phyloP scores from a whole-genome alignment of 2,113 vertebrate species.

The Mustela nigripes region DNA sequence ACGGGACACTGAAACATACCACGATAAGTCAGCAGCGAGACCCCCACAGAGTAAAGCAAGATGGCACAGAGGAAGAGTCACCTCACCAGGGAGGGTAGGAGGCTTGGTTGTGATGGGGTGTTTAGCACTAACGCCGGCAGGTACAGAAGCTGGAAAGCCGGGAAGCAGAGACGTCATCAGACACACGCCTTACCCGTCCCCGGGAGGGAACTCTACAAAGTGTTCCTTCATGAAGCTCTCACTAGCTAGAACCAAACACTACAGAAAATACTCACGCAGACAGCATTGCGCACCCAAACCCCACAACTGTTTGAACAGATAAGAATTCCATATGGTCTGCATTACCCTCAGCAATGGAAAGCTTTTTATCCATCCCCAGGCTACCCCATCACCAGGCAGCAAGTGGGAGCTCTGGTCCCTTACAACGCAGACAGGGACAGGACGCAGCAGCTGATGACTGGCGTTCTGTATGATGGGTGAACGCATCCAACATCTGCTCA shows the following conservation, averaged over 20 bases:
- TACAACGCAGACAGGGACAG: not conserved
- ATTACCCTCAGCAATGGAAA: not conserved
- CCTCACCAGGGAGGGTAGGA: rapidly evolving
- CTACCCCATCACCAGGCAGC: not conserved
- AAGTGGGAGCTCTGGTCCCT: not conserved
- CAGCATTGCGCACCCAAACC: not conserved
- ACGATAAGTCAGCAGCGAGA: not conserved
- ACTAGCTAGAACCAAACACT: not conserved
- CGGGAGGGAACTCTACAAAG: not conserved
- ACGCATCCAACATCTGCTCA: not conserved
- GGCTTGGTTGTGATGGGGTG: not conserved
- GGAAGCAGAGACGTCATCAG: not conserved
- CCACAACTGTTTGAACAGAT: not conserved
- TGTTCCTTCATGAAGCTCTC: not conserved
- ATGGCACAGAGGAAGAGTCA: not conserved
- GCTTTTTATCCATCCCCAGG: not conserved
- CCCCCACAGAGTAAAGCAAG: not conserved
- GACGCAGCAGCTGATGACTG: not conserved
- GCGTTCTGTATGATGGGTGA: not conserved
- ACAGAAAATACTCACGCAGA: not conserved
- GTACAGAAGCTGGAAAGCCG: not conserved
- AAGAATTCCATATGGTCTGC: not conserved
- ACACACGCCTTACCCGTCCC: not conserved
- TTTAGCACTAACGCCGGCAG: not conserved
- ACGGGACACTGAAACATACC: not conserved